These are phyloP conservation scores for Salpingus planirostris DNA, from an alignment of 2,888 invertebrate genomes.

Conservation along the genomic window DNA sequence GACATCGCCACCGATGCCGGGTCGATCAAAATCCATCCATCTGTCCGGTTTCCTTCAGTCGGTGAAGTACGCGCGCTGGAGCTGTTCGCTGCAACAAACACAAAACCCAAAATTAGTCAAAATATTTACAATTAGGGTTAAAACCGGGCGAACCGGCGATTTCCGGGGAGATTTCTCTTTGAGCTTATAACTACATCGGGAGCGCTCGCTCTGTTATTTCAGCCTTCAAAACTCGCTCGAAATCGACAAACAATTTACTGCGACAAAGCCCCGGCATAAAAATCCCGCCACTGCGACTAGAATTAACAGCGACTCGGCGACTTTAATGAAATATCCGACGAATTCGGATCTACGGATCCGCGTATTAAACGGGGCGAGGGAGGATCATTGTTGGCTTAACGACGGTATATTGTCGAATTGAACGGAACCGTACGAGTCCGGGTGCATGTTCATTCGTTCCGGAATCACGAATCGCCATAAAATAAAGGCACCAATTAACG, in stretches of 20 bases:
- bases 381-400: constrained; percentile 19
- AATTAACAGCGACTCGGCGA: constrained; percentile 28
- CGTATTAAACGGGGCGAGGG: constrained; percentile 15
- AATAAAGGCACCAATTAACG: constrained; percentile 33
- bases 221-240: too few relatives aligned
- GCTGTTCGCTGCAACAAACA: constrained; percentile 31
- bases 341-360: constrained; percentile 14
- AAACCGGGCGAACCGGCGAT: too few relatives aligned
- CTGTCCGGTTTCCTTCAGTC: constrained; percentile 11
- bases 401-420: constrained; percentile 19
- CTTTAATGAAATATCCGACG: constrained; percentile 32
- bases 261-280: too few relatives aligned
- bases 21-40: constrained; percentile 17
- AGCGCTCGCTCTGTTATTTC: too few relatives aligned
- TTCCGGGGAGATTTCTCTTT: too few relatives aligned
- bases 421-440: too few relatives aligned
- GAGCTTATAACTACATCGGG: too few relatives aligned
- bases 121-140: too few relatives aligned
- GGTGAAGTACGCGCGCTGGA: constrained; percentile 23
- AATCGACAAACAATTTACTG: too few relatives aligned
- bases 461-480: constrained; percentile 30
- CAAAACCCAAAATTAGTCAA: constrained; percentile 13
- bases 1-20: constrained; percentile 12
- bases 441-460: constrained; percentile 19
- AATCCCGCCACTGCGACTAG: constrained; percentile 8